Evolutionary conservation across 2,888 invertebrate genomes (phyloP), one percentile per base, ranked within the genome.

Genomic region (Pediacus dermestoides): DNA sequence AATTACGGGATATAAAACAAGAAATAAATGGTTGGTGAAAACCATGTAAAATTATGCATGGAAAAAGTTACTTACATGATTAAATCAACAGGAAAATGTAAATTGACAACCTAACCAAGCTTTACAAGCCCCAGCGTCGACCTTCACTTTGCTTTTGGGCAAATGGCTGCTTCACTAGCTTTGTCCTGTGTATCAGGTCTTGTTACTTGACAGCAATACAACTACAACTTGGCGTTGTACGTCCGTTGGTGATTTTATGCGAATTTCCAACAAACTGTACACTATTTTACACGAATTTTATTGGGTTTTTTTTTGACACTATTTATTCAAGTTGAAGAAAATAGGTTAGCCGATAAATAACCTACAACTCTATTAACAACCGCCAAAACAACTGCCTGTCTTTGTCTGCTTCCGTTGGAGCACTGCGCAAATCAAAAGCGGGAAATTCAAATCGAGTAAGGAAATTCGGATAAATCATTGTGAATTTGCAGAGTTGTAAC

Each of bases 81-180:
- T 46, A 41, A 57, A 57, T 59, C 54, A 52, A 51, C 48, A 42
- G 36, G 47, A 53, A 57, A 56, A 3, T 14, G 14, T 3, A 62
- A 61, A 56, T 55, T 61, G 59, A 61, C 61, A 68, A 68, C 70
- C 68, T 70, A 70, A 71, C 69, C 68, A 69, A 69, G 62, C 60
- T 65, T 62, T 58, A 53, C 11, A 54, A 48, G 52, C 58, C 54
- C 56, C 54, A 64, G 67, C 69, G 67, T 67, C 70, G 67, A 68
- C 69, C 57, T 59, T 57, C 55, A 53, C 49, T 59, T 53, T 44
- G 48, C 43, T 44, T 42, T n/a, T 46, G 50, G 55, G 59, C 58
- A 63, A 59, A 64, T 65, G 64, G 65, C 64, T 62, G 61, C 61
- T 59, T 39, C 34, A 47, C 37, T 31, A 7, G 10, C 16, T 31